phyloP scores from a whole-genome alignment of 2,113 vertebrate genomes.

The Pelecanus crispus region DNA sequence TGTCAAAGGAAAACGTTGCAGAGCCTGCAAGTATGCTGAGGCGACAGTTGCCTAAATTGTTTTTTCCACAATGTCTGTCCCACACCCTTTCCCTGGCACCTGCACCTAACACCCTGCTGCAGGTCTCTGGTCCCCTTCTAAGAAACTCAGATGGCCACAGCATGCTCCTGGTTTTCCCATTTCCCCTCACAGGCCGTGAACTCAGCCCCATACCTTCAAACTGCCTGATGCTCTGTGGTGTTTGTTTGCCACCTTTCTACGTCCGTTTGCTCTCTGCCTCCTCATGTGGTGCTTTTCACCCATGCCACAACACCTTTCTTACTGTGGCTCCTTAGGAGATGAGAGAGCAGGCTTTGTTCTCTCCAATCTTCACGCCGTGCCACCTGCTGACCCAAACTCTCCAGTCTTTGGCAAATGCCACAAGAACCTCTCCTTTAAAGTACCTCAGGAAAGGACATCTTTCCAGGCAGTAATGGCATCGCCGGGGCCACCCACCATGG shows the following conservation, averaged over 20 bases:
- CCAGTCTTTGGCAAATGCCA: neutral
- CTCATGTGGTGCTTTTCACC: neutral
- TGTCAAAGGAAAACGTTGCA: neutral
- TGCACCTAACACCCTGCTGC: neutral
- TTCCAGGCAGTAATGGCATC: neutral
- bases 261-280: neutral
- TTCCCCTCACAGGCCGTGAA: neutral
- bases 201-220: neutral
- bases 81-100: neutral
- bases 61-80: neutral
- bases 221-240: neutral
- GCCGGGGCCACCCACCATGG: neutral
- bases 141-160: neutral
- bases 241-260: neutral
- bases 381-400: neutral
- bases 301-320: neutral
- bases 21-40: neutral
- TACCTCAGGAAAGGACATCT: neutral
- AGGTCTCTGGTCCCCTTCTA: neutral
- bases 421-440: neutral
- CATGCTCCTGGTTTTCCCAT: neutral
- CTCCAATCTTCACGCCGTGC: neutral
- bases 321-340: neutral
- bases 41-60: rapidly evolving
- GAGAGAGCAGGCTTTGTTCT: neutral